Evolutionary conservation across 1,140 invertebrate genomes (phyloP).

Genomic region (Ostrea denselamellosa): DNA sequence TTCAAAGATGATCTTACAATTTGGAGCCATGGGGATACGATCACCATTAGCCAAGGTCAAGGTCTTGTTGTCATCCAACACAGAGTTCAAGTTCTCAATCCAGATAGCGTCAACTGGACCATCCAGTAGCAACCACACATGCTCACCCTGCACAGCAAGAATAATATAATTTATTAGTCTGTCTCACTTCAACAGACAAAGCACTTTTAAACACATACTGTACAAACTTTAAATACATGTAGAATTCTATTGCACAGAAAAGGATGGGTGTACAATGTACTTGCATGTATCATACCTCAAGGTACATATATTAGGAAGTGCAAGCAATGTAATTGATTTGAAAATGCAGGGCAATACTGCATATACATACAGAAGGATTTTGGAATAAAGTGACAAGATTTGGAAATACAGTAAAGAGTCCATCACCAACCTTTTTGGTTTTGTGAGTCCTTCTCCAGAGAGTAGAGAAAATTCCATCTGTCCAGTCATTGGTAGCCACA

Average conservation of each 20-base stretch:
- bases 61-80: constrained; percentile 82
- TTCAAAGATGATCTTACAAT: constrained; percentile 97
- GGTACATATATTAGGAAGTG: too few relatives aligned
- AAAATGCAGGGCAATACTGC: too few relatives aligned
- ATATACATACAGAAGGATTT: too few relatives aligned
- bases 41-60: constrained; percentile 97
- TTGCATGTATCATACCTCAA: too few relatives aligned
- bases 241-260: background rate
- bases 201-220: background rate
- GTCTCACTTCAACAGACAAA: too few relatives aligned
- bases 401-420: background rate
- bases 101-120: constrained; percentile 80
- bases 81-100: constrained; percentile 80
- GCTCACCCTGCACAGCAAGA: constrained; percentile 73
- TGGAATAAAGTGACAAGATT: too few relatives aligned
- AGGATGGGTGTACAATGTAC: too few relatives aligned
- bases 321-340: too few relatives aligned
- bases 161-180: background rate
- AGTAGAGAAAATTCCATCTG: constrained; percentile 97
- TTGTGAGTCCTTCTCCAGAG: constrained; percentile 96
- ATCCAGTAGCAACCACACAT: constrained; percentile 79
- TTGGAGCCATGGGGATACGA: constrained; percentile 94
- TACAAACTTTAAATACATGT: background rate
- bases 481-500: constrained; percentile 98
- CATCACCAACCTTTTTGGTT: constrained; percentile 85